Percentiles rank a stretch among this genome's conserved stretches.
Evolutionary conservation across 2,797 vertebrate genomes (phyloP).

Genomic region (Pagetopsis macropterus): DNA sequence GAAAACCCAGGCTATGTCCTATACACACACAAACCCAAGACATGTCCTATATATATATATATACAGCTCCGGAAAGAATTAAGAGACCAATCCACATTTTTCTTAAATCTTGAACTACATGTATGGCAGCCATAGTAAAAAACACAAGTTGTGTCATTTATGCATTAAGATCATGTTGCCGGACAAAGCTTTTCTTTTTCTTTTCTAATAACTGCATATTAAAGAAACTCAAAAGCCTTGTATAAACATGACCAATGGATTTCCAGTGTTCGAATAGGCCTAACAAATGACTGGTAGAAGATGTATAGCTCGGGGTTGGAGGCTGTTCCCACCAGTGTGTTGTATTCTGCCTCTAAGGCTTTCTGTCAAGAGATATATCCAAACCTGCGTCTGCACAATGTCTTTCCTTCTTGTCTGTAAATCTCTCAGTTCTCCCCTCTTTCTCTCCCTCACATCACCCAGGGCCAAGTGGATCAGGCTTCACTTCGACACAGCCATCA

Average conservation of each 20-base stretch:
- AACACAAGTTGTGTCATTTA: no score
- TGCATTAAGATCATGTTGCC: no score
- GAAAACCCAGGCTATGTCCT: no score
- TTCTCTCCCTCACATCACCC: slow-evolving; percentile 59
- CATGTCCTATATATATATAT: no score
- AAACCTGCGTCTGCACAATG: slow-evolving; percentile 31
- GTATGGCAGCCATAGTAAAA: no score
- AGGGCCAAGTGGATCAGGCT: slow-evolving; percentile 69
- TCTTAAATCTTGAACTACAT: no score
- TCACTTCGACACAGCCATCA: slow-evolving; percentile 66
- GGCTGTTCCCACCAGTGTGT: slow-evolving; percentile 48
- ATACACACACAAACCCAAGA: no score
- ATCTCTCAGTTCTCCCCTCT: slow-evolving; percentile 46
- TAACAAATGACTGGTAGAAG: slow-evolving; percentile 29
- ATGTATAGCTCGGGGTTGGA: slow-evolving; percentile 48
- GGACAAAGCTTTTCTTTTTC: no score
- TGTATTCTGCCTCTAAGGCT: slow-evolving; percentile 38
- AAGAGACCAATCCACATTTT: no score
- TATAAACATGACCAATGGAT: slow-evolving; percentile 42
- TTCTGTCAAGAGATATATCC: slow-evolving; percentile 51
- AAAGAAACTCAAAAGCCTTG: background rate
- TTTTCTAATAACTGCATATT: no score
- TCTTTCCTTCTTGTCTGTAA: slow-evolving; percentile 51
- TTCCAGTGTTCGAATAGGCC: slow-evolving; percentile 25
- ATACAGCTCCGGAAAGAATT: no score